Percentiles rank a stretch among this genome's conserved stretches.
Conservation (phyloP, 2,888 invertebrate species). For the Maniola hyperantus region DNA sequence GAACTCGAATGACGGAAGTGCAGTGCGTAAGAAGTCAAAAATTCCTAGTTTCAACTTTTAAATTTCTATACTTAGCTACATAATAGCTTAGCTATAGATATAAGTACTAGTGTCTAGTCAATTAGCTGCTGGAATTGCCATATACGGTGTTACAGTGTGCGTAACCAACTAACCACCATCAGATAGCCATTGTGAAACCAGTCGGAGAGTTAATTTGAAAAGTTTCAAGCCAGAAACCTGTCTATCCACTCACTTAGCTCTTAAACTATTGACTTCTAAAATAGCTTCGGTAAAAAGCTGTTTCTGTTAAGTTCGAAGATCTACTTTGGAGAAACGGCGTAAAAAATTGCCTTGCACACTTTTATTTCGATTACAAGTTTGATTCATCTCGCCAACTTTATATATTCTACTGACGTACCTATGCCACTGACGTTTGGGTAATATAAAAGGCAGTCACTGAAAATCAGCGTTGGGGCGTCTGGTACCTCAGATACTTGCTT, state of each 20-base stretch:
- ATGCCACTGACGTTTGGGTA: too few species aligned
- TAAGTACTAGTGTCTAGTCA: background rate
- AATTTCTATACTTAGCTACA: background rate
- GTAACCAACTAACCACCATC: conserved; percentile 6
- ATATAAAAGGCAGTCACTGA: too few species aligned
- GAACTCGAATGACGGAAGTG: too few species aligned
- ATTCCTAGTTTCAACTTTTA: background rate
- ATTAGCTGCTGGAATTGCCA: conserved; percentile 15
- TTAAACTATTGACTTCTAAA: conserved; percentile 16
- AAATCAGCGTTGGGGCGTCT: too few species aligned
- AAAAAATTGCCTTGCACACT: background rate
- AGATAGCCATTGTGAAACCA: conserved; percentile 23
- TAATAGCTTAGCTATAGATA: background rate
- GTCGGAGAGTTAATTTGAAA: conserved; percentile 25
- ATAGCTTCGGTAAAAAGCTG: background rate
- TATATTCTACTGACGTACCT: too few species aligned
- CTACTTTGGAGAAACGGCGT: background rate
- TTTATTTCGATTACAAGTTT: too few species aligned
- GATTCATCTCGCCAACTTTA: too few species aligned
- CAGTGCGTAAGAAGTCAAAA: too few species aligned
- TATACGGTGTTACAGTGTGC: background rate
- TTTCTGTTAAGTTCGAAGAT: background rate
- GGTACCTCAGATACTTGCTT: too few species aligned
- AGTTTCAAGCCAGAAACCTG: conserved; percentile 12
- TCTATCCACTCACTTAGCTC: conserved; percentile 16